Conservation (phyloP, 2,888 invertebrate genomes). For the Agriopis marginaria region DNA sequence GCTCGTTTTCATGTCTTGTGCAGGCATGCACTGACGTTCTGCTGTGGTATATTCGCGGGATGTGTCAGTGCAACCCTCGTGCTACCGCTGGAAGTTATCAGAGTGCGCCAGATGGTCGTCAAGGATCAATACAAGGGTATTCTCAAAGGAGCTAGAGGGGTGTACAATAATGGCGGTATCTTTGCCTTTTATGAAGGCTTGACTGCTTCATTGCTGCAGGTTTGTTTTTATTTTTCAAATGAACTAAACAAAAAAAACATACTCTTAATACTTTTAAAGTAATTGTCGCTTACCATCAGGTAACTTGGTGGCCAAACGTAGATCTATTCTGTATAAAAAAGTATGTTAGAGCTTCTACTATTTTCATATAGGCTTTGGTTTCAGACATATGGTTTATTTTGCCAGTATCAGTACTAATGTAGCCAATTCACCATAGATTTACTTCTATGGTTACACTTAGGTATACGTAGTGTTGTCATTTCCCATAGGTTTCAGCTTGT, state of each 20-base stretch:
- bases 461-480: no score
- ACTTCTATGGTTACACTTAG: no score
- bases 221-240: slow-evolving; percentile 33
- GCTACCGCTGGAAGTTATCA: slow-evolving; percentile 73
- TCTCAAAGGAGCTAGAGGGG: slow-evolving; percentile 62
- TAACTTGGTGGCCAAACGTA: no score
- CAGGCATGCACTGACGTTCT: slow-evolving; percentile 55
- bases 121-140: slow-evolving; percentile 70
- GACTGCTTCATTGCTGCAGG: slow-evolving; percentile 70
- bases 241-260: neutral
- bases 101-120: slow-evolving; percentile 74
- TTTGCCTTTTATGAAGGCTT: slow-evolving; percentile 74
- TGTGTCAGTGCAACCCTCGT: slow-evolving; percentile 62
- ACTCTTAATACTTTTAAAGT: no score
- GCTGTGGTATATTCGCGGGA: slow-evolving; percentile 69
- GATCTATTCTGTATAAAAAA: no score
- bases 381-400: no score
- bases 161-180: slow-evolving; percentile 70
- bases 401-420: no score
- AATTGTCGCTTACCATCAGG: neutral
- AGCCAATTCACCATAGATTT: no score
- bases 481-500: no score
- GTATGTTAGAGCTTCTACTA: no score
- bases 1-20: neutral
- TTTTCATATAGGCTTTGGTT: no score